Conservation (phyloP, 1,140 invertebrate species). For the Venustaconcha ellipsiformis region DNA sequence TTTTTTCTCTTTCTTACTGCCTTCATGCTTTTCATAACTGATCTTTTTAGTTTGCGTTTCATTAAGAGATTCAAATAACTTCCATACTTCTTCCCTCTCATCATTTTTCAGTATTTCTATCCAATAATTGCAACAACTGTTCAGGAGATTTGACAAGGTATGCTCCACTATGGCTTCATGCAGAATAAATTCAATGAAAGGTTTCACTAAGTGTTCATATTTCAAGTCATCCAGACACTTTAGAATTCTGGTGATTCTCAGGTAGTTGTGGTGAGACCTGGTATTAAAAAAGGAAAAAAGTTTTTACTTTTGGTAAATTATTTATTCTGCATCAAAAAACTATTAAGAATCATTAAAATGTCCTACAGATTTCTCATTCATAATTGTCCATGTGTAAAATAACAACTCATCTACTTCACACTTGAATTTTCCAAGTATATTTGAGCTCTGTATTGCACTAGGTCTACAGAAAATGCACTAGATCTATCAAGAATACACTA, state of each 20-base stretch:
- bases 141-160: constrained; percentile 32
- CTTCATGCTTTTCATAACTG: constrained; percentile 6
- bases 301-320: too few species aligned
- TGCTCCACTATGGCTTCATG: constrained; percentile 42
- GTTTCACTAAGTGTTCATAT: constrained; percentile 47
- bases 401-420: too few species aligned
- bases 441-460: too few species aligned
- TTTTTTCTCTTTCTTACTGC: not conserved
- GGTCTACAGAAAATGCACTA: too few species aligned
- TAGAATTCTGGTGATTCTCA: constrained; percentile 58
- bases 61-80: constrained; percentile 24
- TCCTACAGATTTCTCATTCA: too few species aligned
- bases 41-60: too few species aligned
- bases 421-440: too few species aligned
- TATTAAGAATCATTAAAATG: too few species aligned
- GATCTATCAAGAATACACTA: too few species aligned
- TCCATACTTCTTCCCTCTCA: constrained; percentile 34
- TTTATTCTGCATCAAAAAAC: too few species aligned
- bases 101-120: constrained; percentile 51
- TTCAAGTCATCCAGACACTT: constrained; percentile 62
- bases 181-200: constrained; percentile 50
- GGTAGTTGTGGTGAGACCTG: constrained; percentile 54
- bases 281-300: constrained; percentile 2
- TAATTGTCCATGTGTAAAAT: too few species aligned
- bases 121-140: constrained; percentile 51